These are phyloP conservation scores for Bubalus kerabau DNA, from an alignment of 2,113 vertebrate genomes.

Conservation along the genomic window DNA sequence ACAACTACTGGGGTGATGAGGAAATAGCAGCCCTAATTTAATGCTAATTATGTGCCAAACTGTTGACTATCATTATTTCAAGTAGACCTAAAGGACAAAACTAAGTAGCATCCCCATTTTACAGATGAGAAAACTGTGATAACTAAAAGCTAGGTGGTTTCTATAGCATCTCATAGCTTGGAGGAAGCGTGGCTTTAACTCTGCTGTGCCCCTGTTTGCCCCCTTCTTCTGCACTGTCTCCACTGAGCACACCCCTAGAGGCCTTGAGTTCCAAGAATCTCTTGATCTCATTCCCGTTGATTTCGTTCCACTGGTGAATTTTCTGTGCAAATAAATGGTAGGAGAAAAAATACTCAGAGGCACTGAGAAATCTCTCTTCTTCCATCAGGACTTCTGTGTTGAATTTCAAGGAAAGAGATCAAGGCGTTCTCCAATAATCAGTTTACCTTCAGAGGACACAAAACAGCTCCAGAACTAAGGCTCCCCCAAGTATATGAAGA, in stretches of 20 bases:
- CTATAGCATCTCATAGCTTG: background rate
- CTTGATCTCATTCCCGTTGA: background rate
- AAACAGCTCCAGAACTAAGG: background rate
- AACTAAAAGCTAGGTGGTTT: background rate
- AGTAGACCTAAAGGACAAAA: background rate
- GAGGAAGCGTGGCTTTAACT: background rate
- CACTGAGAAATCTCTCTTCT: background rate
- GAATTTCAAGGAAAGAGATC: background rate
- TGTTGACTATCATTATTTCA: background rate
- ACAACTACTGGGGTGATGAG: background rate
- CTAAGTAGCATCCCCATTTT: background rate
- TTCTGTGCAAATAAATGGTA: background rate
- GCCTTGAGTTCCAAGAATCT: background rate
- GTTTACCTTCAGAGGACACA: background rate
- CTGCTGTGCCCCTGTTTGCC: background rate
- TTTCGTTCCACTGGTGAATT: background rate
- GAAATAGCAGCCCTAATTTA: background rate
- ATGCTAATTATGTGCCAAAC: background rate
- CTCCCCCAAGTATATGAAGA: background rate
- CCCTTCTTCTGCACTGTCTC: background rate
- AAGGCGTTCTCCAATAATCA: background rate
- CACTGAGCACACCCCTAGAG: accelerated
- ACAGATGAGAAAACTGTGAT: background rate
- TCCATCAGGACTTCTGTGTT: background rate
- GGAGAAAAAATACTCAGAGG: background rate